A percentile compares a stretch with the other conserved stretches of the same genome.
phyloP scores from a whole-genome alignment of 2,113 vertebrate genomes.

The Fulica atra region DNA sequence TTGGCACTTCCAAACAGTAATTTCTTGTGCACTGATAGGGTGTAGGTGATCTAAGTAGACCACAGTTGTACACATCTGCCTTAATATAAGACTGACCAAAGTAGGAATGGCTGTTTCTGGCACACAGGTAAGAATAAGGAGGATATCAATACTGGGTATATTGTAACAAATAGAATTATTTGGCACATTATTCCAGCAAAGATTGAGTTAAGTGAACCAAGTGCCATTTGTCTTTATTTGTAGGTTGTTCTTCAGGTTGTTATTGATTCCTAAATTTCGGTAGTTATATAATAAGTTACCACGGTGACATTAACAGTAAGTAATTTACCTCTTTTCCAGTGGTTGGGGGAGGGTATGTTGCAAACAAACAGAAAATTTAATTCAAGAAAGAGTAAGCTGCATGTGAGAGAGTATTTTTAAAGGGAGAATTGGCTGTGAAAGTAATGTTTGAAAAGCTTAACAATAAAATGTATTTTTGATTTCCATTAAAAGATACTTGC shows the following conservation, averaged over 20 bases:
- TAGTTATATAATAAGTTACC: not conserved
- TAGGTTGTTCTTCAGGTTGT: not conserved
- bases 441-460: not conserved
- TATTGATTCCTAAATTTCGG: conserved; percentile 28
- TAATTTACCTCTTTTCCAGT: not conserved
- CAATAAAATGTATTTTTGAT: not conserved
- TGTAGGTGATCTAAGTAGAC: accelerated
- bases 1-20: not conserved
- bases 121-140: not conserved
- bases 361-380: not conserved
- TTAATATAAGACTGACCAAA: not conserved
- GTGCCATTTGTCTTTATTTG: not conserved
- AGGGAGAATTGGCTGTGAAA: not conserved
- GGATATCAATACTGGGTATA: not conserved
- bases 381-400: not conserved
- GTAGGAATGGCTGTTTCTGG: not conserved
- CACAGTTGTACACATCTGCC: not conserved
- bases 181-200: not conserved
- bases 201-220: not conserved
- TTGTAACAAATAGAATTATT: conserved; percentile 21
- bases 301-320: not conserved
- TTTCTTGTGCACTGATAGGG: not conserved
- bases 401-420: not conserved
- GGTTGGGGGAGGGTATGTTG: not conserved
- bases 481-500: not conserved